Evolutionary conservation across 2,888 invertebrate genomes (phyloP), one percentile per base, ranked within the genome.

Genomic region (Alentia gelatinosa): DNA sequence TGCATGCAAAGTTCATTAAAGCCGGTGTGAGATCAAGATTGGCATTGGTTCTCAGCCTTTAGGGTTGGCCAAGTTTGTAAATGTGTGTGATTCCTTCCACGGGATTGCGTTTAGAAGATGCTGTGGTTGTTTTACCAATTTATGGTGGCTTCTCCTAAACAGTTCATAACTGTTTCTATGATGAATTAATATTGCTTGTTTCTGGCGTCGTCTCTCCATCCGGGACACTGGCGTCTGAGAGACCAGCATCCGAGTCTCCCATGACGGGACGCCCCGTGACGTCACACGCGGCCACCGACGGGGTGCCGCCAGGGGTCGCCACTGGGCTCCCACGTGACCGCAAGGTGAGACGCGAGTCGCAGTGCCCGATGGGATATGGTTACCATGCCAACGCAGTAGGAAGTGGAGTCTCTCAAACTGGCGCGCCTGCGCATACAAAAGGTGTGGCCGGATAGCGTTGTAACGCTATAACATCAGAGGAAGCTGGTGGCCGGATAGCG

Each of bases 371-470:
- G 83, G 83, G 83, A 35, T 83, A 83, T 15, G 83, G 83, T 83
- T 83, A 83, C 83, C 83, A 83, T 83, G 83, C 83, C 83, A 83
- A 83, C 83, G 1, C 83, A 83, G 83, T 23, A 83, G 83, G 83
- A 83, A 83, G 83, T 83, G 83, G 39, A 19, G 83, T 83, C 83
- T 37, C 33, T 83, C 75, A n/a, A 56, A 19, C n/a, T 30, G 19
- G 23, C 37, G 83, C 40, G 37, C 37, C 35, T 40, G 40, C 39
- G 37, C 83, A 39, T 19, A 37, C 83, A 35, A 35, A 40, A 83
- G 39, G 83, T 63, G 63, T 63, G 63, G 63, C n/a, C 63, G 9
- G 9, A 42, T n/a, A 56, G 56, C 19, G 12, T 19, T 56, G 19
- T 56, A 56, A 56, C 3, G 9, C 23, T 56, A 56, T 47, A 47